Base-by-base conservation (phyloP, 2,888 invertebrate species). In the Drosophila paramelanica region DNA sequence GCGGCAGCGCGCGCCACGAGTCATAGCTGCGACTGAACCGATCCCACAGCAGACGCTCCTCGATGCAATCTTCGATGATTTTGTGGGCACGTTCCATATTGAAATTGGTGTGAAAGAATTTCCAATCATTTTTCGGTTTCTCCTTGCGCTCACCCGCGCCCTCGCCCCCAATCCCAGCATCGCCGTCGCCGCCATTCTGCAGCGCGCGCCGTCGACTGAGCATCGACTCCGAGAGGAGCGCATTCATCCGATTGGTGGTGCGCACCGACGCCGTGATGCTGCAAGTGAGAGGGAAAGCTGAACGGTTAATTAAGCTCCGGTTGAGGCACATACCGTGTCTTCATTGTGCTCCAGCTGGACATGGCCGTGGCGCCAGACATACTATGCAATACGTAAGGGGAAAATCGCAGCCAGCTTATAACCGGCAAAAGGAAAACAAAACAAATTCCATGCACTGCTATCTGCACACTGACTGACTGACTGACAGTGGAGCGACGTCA, bases 201-300 rank as follows among this genome's bases (percentile, higher is more conserved):
- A 89, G 25, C 1, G 88, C 90, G 1, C 82, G 80, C n/a, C 91
- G 80, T 36, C 89, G 83, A 31, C 78, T 89, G 31, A 90, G 62
- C 84, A 92, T 86, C 5, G 92, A 90, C 67, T 92, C 92, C 27
- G 92, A 92, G 31, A 92, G 89, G 50, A 92, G 55, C 0, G 92
- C 91, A 87, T 92, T 92, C 91, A 92, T 92, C 36, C 91, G 92
- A 73, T 85, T 91, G 49, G 92, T 92, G 42, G 92, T 92, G 20
- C 92, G 91, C 70, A 92, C 92, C 4, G 92, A 92, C 25, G 92
- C 91, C 36, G 92, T 92, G 64, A 92, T 92, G 50, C 92, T 92
- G 71, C 47, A 78, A 72, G 13, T 51, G 42, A 58, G 49, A 53
- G 59, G 57, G 25, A 64, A 33, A 58, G 47, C 47, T 51, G 31